Evolutionary conservation across 2,888 invertebrate species (phyloP).

Genomic region (Acanthacorydalis orientalis): DNA sequence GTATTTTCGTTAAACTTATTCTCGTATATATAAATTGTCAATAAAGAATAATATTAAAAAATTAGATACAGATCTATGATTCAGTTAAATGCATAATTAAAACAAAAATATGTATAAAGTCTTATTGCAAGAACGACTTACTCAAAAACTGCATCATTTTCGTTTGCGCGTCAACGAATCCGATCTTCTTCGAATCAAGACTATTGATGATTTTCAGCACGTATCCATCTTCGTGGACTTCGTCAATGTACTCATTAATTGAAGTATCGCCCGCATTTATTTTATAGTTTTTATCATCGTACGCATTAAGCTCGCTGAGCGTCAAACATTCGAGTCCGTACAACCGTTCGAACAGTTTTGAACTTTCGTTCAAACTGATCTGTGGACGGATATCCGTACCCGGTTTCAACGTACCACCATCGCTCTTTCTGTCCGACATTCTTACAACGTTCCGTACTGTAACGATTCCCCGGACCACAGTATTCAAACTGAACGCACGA

Average conservation of each 20-base stretch:
- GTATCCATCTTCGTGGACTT: conserved; percentile 43
- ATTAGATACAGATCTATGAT: no score
- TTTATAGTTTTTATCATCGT: conserved; percentile 65
- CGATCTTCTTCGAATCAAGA: conserved; percentile 52
- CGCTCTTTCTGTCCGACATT: no score
- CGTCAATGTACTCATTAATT: conserved; percentile 40
- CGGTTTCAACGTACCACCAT: conserved; percentile 17
- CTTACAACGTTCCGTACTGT: no score
- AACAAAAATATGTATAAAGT: conserved; percentile 1
- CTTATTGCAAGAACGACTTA: conserved; percentile 23
- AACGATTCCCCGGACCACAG: no score
- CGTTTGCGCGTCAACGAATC: conserved; percentile 57
- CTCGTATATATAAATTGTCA: no score
- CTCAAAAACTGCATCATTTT: conserved; percentile 53
- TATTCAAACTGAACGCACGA: no score
- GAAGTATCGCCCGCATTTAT: conserved; percentile 39
- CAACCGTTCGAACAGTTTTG: conserved; percentile 33
- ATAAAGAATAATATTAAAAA: no score
- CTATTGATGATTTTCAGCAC: conserved; percentile 73
- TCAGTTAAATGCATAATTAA: no score
- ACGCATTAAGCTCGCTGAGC: conserved; percentile 48
- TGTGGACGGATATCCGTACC: conserved; percentile 39
- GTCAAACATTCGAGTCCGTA: conserved; percentile 43
- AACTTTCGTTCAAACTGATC: conserved; percentile 33
- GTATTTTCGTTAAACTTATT: no score